These are phyloP conservation scores for Sipha maydis DNA, from an alignment of 2,888 invertebrate genomes.

Conservation along the genomic window DNA sequence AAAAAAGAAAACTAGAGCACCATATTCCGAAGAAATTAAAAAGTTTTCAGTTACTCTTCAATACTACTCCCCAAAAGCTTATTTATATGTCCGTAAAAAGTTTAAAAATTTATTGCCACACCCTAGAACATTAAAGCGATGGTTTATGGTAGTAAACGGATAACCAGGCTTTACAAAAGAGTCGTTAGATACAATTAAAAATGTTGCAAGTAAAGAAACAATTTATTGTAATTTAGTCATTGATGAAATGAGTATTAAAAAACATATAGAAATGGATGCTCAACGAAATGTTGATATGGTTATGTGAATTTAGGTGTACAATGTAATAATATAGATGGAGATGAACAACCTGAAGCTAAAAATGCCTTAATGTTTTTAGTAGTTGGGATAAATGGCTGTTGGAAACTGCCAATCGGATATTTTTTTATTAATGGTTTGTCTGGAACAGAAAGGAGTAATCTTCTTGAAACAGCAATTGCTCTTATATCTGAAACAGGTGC, in stretches of 20 bases:
- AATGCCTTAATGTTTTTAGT: conserved; percentile 15
- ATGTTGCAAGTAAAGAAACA: conserved; percentile 27
- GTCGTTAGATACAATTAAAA: conserved; percentile 45
- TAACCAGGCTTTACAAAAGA: conserved; percentile 66
- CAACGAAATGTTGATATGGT: conserved; percentile 9
- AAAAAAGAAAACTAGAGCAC: background rate
- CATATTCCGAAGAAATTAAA: conserved; percentile 21
- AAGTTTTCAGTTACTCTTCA: conserved; percentile 43
- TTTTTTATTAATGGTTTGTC: conserved; percentile 18
- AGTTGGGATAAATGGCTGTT: background rate
- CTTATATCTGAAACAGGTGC: conserved; percentile 7
- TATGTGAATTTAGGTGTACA: background rate
- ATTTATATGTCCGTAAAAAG: conserved; percentile 51
- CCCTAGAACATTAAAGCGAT: conserved; percentile 53
- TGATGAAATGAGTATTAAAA: conserved; percentile 57
- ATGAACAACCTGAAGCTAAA: conserved; percentile 3
- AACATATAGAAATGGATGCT: conserved; percentile 19
- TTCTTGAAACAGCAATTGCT: conserved; percentile 7
- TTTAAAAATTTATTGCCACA: conserved; percentile 44
- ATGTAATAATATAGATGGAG: background rate
- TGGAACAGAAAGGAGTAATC: background rate
- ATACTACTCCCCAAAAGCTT: conserved; percentile 59
- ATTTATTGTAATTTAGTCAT: conserved; percentile 52
- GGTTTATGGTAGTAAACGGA: conserved; percentile 64
- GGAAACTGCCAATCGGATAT: background rate